A percentile compares a stretch with the other conserved stretches of the same genome.
phyloP scores from a whole-genome alignment of 2,888 invertebrate species.

The Nomada ruficornis region DNA sequence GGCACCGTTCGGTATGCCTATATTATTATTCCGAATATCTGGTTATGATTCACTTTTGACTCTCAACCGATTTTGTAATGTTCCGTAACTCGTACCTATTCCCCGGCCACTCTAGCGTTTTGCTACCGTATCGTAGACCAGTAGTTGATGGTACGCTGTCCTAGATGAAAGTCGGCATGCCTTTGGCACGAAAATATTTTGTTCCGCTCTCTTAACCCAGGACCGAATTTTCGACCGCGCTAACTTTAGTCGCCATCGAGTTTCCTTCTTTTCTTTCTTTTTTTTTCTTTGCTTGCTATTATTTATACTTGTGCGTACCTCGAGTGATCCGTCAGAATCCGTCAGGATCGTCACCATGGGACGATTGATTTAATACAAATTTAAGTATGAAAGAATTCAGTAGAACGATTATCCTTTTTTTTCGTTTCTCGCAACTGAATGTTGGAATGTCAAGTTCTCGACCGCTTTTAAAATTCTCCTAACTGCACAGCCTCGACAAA shows the following conservation, averaged over 20 bases:
- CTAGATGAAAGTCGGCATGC: slow-evolving; percentile 56
- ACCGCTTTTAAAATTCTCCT: too few relatives aligned
- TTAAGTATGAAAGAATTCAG: too few relatives aligned
- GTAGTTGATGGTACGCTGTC: slow-evolving; percentile 37
- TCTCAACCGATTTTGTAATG: slow-evolving; percentile 27
- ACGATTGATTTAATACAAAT: background rate
- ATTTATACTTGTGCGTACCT: background rate
- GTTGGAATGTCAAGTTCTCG: too few relatives aligned
- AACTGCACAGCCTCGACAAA: background rate
- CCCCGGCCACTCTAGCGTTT: slow-evolving; percentile 43
- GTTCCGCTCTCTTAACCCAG: slow-evolving; percentile 27
- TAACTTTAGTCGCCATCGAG: slow-evolving; percentile 13
- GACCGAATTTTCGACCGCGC: slow-evolving; percentile 48
- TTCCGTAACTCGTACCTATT: slow-evolving; percentile 9
- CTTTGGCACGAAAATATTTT: slow-evolving; percentile 55
- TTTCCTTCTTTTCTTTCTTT: background rate
- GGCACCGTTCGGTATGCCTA: slow-evolving; percentile 70
- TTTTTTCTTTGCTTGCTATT: slow-evolving; percentile 14
- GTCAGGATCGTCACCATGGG: background rate
- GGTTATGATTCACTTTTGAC: slow-evolving; percentile 40
- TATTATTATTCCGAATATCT: slow-evolving; percentile 36
- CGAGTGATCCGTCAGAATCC: background rate
- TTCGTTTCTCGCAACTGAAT: too few relatives aligned
- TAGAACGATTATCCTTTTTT: background rate
- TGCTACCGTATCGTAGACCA: slow-evolving; percentile 32